Conservation (phyloP, 1,140 invertebrate species). For the Diachasma alloeum region DNA sequence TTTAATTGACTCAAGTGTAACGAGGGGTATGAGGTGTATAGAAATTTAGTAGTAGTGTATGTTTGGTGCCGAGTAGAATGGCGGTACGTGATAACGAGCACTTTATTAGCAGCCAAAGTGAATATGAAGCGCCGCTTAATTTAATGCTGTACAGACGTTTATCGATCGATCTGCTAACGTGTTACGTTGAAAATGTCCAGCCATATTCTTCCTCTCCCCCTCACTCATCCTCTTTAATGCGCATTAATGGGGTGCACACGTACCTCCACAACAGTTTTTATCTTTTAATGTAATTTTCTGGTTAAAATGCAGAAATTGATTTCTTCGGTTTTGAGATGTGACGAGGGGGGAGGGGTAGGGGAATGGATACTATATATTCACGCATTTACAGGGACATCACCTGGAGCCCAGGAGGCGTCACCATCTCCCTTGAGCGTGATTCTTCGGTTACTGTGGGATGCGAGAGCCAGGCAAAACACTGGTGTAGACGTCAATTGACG, state of each 20-base stretch:
- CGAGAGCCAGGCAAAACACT: background rate
- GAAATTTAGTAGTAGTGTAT: slow-evolving; percentile 13
- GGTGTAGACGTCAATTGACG: slow-evolving; percentile 19
- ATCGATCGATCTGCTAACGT: slow-evolving; percentile 51
- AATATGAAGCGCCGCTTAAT: slow-evolving; percentile 45
- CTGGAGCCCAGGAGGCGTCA: background rate
- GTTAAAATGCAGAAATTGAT: too few relatives aligned
- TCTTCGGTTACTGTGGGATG: slow-evolving; percentile 7
- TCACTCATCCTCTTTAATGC: background rate
- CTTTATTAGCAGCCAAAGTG: slow-evolving; percentile 52
- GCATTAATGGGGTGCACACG: background rate
- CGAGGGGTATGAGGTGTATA: background rate
- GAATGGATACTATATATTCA: background rate
- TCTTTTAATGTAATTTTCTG: too few relatives aligned
- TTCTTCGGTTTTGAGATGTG: too few relatives aligned
- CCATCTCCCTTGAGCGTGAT: slow-evolving; percentile 13
- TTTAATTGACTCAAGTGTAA: background rate
- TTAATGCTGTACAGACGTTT: slow-evolving; percentile 51
- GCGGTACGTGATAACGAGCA: slow-evolving; percentile 33
- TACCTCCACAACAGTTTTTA: too few relatives aligned
- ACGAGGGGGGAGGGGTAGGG: background rate
- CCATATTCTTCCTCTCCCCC: background rate
- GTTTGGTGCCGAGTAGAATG: slow-evolving; percentile 13
- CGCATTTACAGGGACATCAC: background rate
- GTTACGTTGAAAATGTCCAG: slow-evolving; percentile 2